These are phyloP conservation scores for Balaeniceps rex DNA, from an alignment of 2,113 vertebrate genomes.

Conservation along the genomic window DNA sequence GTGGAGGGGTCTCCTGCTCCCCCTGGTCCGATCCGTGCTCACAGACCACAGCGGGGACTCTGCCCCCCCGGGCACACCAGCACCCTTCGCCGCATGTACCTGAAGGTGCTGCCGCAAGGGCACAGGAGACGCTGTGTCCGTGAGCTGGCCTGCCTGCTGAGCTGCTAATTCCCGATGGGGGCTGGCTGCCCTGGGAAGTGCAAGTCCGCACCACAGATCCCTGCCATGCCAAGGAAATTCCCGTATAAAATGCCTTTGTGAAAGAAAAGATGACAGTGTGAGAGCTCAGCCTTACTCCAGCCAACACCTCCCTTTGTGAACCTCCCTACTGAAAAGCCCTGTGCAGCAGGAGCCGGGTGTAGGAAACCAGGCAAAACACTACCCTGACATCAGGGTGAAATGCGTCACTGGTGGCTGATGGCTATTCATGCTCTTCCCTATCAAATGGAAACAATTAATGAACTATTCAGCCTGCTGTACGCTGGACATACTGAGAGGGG, in stretches of 20 bases:
- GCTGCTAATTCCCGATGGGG: neutral
- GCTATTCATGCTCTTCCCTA: neutral
- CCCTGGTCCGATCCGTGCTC: neutral
- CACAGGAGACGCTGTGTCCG: neutral
- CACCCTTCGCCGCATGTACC: neutral
- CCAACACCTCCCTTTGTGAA: neutral
- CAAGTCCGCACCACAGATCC: neutral
- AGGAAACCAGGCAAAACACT: neutral
- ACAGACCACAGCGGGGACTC: neutral
- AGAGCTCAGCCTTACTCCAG: neutral
- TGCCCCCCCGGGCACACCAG: rapidly evolving
- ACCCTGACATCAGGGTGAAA: neutral
- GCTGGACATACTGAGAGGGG: neutral
- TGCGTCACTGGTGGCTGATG: neutral
- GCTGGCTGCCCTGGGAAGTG: neutral
- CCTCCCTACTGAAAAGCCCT: neutral
- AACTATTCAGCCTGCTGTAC: neutral
- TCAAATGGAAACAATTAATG: slow-evolving; percentile 18
- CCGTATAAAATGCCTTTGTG: neutral
- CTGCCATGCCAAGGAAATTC: neutral
- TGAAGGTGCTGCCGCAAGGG: neutral
- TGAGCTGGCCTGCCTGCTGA: neutral
- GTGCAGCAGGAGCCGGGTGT: neutral
- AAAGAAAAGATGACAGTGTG: neutral
- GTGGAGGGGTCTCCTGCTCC: neutral